Conservation (phyloP, 2,888 invertebrate genomes). For the Busseola fusca region DNA sequence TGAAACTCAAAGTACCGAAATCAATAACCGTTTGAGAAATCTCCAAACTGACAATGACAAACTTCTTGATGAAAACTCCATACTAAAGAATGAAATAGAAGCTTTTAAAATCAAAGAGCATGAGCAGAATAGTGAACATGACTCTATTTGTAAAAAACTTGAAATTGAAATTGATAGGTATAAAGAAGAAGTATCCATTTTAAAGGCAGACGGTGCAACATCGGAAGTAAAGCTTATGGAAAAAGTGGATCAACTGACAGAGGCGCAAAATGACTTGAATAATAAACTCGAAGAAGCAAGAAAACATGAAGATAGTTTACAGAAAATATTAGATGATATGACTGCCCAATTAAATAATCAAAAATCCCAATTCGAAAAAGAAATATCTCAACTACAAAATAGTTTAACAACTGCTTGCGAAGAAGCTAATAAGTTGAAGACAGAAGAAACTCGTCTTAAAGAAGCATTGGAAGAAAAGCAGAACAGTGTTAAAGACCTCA, state of each 20-base stretch:
- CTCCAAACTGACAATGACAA: slow-evolving; percentile 78
- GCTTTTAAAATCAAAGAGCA: slow-evolving; percentile 79
- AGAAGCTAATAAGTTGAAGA: slow-evolving; percentile 74
- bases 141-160: slow-evolving; percentile 78
- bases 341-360: slow-evolving; percentile 82
- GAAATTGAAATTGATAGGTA: slow-evolving; percentile 85
- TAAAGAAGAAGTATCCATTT: slow-evolving; percentile 81
- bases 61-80: slow-evolving; percentile 82
- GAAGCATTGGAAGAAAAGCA: slow-evolving; percentile 79
- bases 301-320: slow-evolving; percentile 84
- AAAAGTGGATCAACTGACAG: slow-evolving; percentile 85
- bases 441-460: slow-evolving; percentile 72
- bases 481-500: slow-evolving; percentile 79
- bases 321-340: slow-evolving; percentile 83
- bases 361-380: slow-evolving; percentile 80
- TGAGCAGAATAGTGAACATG: slow-evolving; percentile 78
- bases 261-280: slow-evolving; percentile 85
- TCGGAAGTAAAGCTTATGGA: slow-evolving; percentile 85
- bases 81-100: slow-evolving; percentile 82
- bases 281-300: slow-evolving; percentile 86
- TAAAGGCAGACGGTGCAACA: slow-evolving; percentile 83
- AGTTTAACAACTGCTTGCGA: slow-evolving; percentile 72
- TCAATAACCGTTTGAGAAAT: slow-evolving; percentile 74
- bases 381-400: slow-evolving; percentile 76
- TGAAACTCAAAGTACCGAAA: slow-evolving; percentile 71